These are phyloP conservation scores for Microtus ochrogaster DNA, from an alignment of 2,113 vertebrate genomes.

Conservation along the genomic window DNA sequence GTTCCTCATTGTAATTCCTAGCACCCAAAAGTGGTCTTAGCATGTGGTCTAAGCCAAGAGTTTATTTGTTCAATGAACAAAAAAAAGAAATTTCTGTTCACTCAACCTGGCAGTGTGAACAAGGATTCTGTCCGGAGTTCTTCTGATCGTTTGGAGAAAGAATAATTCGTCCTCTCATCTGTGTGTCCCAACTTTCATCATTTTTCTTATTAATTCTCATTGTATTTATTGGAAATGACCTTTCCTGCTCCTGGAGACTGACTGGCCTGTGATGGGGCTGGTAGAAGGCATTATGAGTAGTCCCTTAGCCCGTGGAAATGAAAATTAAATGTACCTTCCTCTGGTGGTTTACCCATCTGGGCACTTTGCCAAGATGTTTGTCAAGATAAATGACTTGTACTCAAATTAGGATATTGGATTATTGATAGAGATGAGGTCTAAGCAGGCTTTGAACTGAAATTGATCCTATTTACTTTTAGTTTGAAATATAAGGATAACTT, in stretches of 20 bases:
- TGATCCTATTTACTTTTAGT: constrained; percentile 67
- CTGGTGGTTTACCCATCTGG: neutral
- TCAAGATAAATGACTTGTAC: constrained; percentile 53
- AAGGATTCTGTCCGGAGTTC: neutral
- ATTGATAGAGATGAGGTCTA: neutral
- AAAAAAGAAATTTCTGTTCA: neutral
- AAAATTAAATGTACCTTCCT: neutral
- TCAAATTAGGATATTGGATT: constrained; percentile 41
- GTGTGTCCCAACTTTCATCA: neutral
- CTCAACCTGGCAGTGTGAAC: neutral
- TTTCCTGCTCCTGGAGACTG: neutral
- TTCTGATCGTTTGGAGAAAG: neutral
- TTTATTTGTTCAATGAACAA: neutral
- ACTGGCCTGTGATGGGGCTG: neutral
- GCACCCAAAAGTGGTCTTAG: neutral
- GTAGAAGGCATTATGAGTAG: neutral
- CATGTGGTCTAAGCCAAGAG: neutral
- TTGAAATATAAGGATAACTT: constrained; percentile 58
- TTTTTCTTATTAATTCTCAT: neutral
- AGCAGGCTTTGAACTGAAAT: constrained; percentile 57
- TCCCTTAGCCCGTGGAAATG: neutral
- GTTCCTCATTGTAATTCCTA: neutral
- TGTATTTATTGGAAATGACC: neutral
- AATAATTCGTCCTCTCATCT: neutral
- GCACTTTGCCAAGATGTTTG: constrained; percentile 15